Evolutionary conservation across 2,113 vertebrate species (phyloP).

Genomic region (Passer domesticus): DNA sequence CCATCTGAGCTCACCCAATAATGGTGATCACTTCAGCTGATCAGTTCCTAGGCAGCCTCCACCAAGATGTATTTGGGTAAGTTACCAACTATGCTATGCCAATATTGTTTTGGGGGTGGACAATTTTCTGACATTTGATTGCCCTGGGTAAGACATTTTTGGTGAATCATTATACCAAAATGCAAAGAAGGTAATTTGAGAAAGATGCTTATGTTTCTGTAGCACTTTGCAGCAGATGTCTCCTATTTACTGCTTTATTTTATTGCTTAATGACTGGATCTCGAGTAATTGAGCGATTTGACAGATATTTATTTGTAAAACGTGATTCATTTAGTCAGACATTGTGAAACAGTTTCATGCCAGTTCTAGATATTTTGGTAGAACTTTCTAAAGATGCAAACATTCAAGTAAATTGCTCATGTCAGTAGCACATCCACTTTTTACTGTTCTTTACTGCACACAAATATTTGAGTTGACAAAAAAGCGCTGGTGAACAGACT

Average conservation of each 20-base stretch:
- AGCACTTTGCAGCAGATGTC: constrained; percentile 83
- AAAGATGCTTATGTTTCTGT: constrained; percentile 79
- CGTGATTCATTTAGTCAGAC: constrained; percentile 82
- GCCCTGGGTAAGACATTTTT: constrained; percentile 55
- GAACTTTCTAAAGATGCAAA: constrained; percentile 78
- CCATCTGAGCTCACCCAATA: not conserved
- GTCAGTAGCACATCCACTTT: constrained; percentile 76
- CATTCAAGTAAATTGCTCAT: constrained; percentile 75
- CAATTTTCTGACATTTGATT: constrained; percentile 24
- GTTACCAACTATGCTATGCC: not conserved
- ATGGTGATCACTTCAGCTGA: not conserved
- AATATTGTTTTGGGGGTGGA: not conserved
- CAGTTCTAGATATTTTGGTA: constrained; percentile 69
- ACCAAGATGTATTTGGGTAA: not conserved
- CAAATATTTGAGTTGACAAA: constrained; percentile 78
- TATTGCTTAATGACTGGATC: constrained; percentile 84
- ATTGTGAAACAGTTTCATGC: constrained; percentile 75
- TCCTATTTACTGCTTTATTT: constrained; percentile 85
- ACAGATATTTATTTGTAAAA: constrained; percentile 87
- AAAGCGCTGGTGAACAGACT: constrained; percentile 72
- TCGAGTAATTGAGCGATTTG: constrained; percentile 80
- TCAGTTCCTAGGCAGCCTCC: not conserved
- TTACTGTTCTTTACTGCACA: constrained; percentile 70
- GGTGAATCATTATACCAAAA: constrained; percentile 75
- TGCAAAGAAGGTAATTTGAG: constrained; percentile 82